These are phyloP conservation scores for Sebastes steindachneri DNA, from an alignment of 2,797 vertebrate genomes.

Conservation along the genomic window DNA sequence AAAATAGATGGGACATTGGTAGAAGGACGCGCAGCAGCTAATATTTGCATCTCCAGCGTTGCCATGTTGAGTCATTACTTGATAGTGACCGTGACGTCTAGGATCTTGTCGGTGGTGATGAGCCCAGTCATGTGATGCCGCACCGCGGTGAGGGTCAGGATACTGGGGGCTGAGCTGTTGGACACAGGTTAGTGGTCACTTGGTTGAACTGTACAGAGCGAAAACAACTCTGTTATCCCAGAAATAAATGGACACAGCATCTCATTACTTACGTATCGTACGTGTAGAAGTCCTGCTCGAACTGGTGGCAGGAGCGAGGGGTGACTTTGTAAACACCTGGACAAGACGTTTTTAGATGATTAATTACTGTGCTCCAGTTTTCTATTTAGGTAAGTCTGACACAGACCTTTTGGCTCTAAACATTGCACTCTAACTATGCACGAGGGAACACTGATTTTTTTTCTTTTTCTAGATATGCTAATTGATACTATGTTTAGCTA, in stretches of 20 bases:
- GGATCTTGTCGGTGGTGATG: constrained; percentile 93
- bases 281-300: constrained; percentile 96
- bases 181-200: background rate
- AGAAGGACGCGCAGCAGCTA: background rate
- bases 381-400: constrained; percentile 59
- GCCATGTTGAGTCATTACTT: constrained; percentile 82
- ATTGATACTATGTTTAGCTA: constrained; percentile 51
- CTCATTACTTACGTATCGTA: constrained; percentile 92
- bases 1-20: background rate
- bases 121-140: constrained; percentile 96
- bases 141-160: constrained; percentile 95
- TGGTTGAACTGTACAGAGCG: background rate
- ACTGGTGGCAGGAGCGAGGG: constrained; percentile 97
- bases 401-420: constrained; percentile 47
- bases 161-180: constrained; percentile 92
- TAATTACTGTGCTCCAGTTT: constrained; percentile 61
- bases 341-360: constrained; percentile 56
- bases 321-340: constrained; percentile 98
- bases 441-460: constrained; percentile 31
- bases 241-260: background rate
- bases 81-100: constrained; percentile 95
- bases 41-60: background rate
- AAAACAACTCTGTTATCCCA: background rate
- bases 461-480: constrained; percentile 43
- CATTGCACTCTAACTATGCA: constrained; percentile 24